A percentile compares a stretch with the other conserved stretches of the same genome.
Conservation (phyloP, 2,888 invertebrate genomes). For the Amiota mariae region DNA sequence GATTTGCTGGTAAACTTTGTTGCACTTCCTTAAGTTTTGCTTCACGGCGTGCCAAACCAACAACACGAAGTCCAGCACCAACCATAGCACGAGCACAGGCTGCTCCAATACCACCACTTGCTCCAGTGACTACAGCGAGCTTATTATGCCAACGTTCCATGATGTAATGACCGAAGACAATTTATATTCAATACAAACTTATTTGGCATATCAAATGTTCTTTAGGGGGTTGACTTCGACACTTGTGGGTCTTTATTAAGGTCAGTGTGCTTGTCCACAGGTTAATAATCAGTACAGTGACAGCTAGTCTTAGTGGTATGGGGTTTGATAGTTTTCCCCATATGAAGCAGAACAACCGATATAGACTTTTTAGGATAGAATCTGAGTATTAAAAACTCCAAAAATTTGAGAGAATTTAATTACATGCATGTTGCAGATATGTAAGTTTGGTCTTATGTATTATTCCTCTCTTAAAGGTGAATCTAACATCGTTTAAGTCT, state of each 20-base stretch:
- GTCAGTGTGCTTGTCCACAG: constrained; percentile 41
- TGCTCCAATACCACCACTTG: constrained; percentile 79
- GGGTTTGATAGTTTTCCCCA: too few species aligned
- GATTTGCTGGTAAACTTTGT: constrained; percentile 53
- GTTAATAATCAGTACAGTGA: constrained; percentile 33
- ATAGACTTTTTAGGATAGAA: too few species aligned
- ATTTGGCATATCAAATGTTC: not conserved
- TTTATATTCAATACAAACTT: too few species aligned
- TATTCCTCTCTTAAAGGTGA: too few species aligned
- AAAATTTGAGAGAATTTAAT: too few species aligned
- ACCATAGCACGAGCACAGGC: constrained; percentile 74
- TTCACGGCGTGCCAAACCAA: constrained; percentile 76
- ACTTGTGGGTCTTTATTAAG: constrained; percentile 30
- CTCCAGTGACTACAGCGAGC: constrained; percentile 79
- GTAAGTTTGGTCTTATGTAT: too few species aligned
- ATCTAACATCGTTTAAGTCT: too few species aligned
- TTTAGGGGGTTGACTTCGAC: not conserved
- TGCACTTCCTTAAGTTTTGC: constrained; percentile 68
- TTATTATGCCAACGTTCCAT: constrained; percentile 79
- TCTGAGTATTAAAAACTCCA: too few species aligned
- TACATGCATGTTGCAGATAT: too few species aligned
- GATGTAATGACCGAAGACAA: not conserved
- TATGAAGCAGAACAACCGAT: too few species aligned
- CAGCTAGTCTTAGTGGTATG: too few species aligned
- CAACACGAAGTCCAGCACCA: constrained; percentile 76